Evolutionary conservation across 2,888 invertebrate genomes (phyloP).

Genomic region (Helleia helle): DNA sequence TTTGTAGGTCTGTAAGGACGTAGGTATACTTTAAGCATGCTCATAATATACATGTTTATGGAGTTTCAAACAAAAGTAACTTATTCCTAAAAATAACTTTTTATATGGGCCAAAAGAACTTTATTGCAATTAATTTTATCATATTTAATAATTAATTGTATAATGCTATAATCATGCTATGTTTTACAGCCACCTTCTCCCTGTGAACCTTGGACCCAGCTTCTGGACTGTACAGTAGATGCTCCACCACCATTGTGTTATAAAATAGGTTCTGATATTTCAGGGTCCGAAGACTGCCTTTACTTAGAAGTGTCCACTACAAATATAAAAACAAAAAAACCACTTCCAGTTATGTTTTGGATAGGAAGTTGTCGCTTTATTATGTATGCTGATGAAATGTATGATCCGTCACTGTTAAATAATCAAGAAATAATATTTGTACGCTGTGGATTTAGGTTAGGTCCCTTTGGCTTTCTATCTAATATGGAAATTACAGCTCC

Average conservation of each 20-base stretch:
- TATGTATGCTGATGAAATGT: slow-evolving; percentile 34
- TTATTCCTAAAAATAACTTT: too few species aligned
- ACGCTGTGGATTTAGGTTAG: slow-evolving; percentile 56
- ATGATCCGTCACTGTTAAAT: slow-evolving; percentile 47
- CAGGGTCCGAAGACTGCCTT: slow-evolving; percentile 60
- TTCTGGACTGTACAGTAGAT: slow-evolving; percentile 44
- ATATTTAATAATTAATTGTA: too few species aligned
- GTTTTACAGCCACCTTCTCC: slow-evolving; percentile 5
- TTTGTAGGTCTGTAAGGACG: too few species aligned
- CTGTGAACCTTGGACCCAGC: slow-evolving; percentile 25
- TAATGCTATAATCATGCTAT: too few species aligned
- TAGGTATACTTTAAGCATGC: too few species aligned
- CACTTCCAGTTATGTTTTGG: slow-evolving; percentile 67
- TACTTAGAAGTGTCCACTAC: slow-evolving; percentile 53
- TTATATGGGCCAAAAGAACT: too few species aligned
- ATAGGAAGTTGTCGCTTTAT: slow-evolving; percentile 52
- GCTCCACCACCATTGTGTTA: slow-evolving; percentile 29
- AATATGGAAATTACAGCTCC: slow-evolving; percentile 54
- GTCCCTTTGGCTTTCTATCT: slow-evolving; percentile 62
- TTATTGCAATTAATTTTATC: too few species aligned
- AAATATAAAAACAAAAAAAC: slow-evolving; percentile 38
- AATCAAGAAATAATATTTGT: slow-evolving; percentile 51
- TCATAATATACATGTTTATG: too few species aligned
- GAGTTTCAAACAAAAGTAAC: too few species aligned
- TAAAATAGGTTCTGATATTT: slow-evolving; percentile 17